Evolutionary conservation across 1,140 invertebrate genomes (phyloP), one percentile per base, ranked within the genome.

Genomic region (Atopsyche davidsoni): DNA sequence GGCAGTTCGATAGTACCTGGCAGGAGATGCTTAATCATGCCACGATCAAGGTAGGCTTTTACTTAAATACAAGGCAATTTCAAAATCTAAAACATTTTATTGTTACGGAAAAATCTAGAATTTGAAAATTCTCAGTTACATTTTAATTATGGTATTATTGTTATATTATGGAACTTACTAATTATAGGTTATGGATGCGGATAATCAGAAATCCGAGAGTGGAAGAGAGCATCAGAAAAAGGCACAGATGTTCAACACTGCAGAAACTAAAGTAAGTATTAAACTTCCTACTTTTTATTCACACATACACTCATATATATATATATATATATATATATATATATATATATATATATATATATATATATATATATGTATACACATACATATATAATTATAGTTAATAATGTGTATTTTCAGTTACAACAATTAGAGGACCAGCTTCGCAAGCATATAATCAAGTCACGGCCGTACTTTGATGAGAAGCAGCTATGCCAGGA

Each of bases 11-110:
- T 70, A 83, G 84, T 60, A 88, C 89, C 51, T 95, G 90, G 88
- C 92, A 95, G 66, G 92, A 96, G 68, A 91, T 92, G 80, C 75
- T 96, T 38, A 96, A 94, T 73, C 89, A 94, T 76, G 91, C 92
- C 13, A 92, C 89, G 36, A 83, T 86, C 57, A 83, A 87, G 76
- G 87, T 89, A n/a, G n/a, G n/a, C n/a, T n/a, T n/a, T n/a, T n/a
- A n/a, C n/a, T n/a, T n/a, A n/a, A n/a, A n/a, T n/a, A n/a, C n/a
- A n/a, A n/a, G n/a, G n/a, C n/a, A n/a, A n/a, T n/a, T n/a, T n/a
- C n/a, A n/a, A n/a, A n/a, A n/a, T n/a, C n/a, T n/a, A n/a, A n/a
- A n/a, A n/a, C n/a, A n/a, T n/a, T n/a, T n/a, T n/a, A n/a, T n/a
- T n/a, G n/a, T n/a, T n/a, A n/a, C n/a, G n/a, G n/a, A n/a, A n/a